A percentile compares a stretch with the other conserved stretches of the same genome.
These are phyloP conservation scores for Ochotona princeps DNA, from an alignment of 2,113 vertebrate genomes.

Conservation along the genomic window DNA sequence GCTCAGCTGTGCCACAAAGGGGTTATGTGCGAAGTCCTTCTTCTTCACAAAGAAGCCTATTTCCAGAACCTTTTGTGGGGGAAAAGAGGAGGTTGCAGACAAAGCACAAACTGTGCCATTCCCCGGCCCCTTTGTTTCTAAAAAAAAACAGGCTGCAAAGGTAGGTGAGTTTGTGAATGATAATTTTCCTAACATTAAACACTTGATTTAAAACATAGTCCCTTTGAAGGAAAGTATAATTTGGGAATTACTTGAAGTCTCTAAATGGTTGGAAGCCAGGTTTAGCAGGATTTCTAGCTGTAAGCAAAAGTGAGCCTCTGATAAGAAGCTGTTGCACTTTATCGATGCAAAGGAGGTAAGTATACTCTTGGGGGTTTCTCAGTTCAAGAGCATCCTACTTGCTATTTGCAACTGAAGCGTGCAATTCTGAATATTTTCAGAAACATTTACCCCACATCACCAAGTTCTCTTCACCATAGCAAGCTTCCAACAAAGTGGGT, in stretches of 20 bases:
- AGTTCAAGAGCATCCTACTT: conserved; percentile 72
- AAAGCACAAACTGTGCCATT: not conserved
- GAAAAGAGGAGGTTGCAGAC: not conserved
- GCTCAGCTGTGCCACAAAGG: conserved; percentile 38
- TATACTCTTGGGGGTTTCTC: conserved; percentile 74
- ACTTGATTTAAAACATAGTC: conserved; percentile 78
- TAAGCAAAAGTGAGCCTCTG: conserved; percentile 81
- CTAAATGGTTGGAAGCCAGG: conserved; percentile 75
- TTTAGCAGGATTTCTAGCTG: conserved; percentile 78
- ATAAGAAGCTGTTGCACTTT: conserved; percentile 79
- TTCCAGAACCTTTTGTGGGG: conserved; percentile 12
- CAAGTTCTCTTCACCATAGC: conserved; percentile 51
- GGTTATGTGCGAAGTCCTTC: conserved; percentile 32
- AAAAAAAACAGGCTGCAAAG: conserved; percentile 60
- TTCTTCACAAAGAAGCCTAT: conserved; percentile 24
- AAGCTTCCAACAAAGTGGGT: conserved; percentile 41
- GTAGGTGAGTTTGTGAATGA: conserved; percentile 61
- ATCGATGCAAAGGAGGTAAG: conserved; percentile 78
- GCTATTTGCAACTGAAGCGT: conserved; percentile 71
- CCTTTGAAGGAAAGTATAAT: conserved; percentile 78
- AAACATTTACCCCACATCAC: conserved; percentile 44
- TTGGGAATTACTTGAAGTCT: conserved; percentile 79
- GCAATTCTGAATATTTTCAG: conserved; percentile 71
- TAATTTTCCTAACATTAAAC: conserved; percentile 76
- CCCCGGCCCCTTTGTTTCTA: conserved; percentile 55